Conservation (phyloP, 2,888 invertebrate genomes). For the Agonopterix subpropinquella region DNA sequence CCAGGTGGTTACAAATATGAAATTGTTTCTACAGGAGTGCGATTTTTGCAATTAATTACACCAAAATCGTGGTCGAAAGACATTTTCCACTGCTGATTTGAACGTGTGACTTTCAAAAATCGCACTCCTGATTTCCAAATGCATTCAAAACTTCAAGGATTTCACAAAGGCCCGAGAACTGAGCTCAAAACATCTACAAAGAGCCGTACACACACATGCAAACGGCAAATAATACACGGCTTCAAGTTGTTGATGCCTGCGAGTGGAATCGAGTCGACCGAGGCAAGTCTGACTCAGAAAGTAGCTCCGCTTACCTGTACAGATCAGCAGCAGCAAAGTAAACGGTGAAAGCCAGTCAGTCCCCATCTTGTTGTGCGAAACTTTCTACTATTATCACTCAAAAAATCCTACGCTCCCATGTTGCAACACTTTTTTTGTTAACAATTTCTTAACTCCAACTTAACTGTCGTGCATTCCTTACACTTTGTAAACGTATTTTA, state of each 20-base stretch:
- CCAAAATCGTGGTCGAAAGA: no score
- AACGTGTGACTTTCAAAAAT: no score
- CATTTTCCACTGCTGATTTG: no score
- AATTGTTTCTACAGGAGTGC: no score
- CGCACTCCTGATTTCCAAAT: not conserved
- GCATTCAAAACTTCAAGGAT: not conserved
- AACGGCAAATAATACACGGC: constrained; percentile 5
- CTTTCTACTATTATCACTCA: constrained; percentile 52
- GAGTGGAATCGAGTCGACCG: constrained; percentile 19
- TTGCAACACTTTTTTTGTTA: constrained; percentile 40
- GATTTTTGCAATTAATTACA: no score
- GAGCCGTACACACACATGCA: constrained; percentile 9
- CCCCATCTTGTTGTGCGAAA: constrained; percentile 53
- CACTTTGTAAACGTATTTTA: constrained; percentile 4
- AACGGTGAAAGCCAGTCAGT: constrained; percentile 62
- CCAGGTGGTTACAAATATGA: no score
- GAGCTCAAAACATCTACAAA: constrained; percentile 1
- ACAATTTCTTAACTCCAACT: constrained; percentile 46
- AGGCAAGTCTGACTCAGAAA: constrained; percentile 48
- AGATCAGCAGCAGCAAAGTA: constrained; percentile 64
- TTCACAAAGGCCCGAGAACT: not conserved
- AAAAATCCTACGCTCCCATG: constrained; percentile 58
- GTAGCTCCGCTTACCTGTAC: constrained; percentile 67
- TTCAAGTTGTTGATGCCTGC: constrained; percentile 31
- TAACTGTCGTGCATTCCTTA: constrained; percentile 38